Base-by-base conservation (phyloP, 2,797 vertebrate genomes). In the Coreius guichenoti region DNA sequence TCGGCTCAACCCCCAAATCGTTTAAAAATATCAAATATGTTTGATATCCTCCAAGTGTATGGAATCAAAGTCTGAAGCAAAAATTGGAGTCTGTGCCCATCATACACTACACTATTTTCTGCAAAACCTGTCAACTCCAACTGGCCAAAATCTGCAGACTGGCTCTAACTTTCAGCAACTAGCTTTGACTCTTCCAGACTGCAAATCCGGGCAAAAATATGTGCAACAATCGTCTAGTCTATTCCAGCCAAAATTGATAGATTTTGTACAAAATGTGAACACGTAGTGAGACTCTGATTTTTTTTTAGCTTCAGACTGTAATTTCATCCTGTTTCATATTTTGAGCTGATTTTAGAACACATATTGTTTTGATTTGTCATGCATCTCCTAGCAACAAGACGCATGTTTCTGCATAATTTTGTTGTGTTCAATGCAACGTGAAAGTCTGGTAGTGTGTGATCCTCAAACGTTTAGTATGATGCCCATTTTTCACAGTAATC, bases 321-420 rank as follows among this genome's bases (percentile, higher is more conserved):
- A 61, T 61, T 77, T 14, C 54, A 61, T 39, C 14, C 23, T 17
- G 75, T 43, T 78, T 78, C 8, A 61, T 78, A 78, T 43, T 45
- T 61, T 39, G 21, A 58, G 23, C 4, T 4, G 8, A 43, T 61
- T 61, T 61, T 26, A 43, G n/a, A 43, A n/a, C 8, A 19, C 56
- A 78, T 43, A 39, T 76, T 13, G 31, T 77, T 77, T 58, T 58
- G 8, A 19, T 43, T 77, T 17, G 23, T 77, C 75, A 77, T 3
- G 23, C 23, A 61, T 78, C 54, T 77, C 75, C 54, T 61, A 78
- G 54, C 75, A 78, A 45, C 23, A 78, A 61, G 23, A 36, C 5
- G 14, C 23, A 78, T 43, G 36, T 61, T 29, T 78, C 36, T 29
- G 16, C 76, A 61, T 78, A 31, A 16, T 14, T 36, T 58, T 51